Percentiles rank a stretch among this genome's conserved stretches.
Conservation (phyloP, 1,140 invertebrate species). For the Drosophila cardini region DNA sequence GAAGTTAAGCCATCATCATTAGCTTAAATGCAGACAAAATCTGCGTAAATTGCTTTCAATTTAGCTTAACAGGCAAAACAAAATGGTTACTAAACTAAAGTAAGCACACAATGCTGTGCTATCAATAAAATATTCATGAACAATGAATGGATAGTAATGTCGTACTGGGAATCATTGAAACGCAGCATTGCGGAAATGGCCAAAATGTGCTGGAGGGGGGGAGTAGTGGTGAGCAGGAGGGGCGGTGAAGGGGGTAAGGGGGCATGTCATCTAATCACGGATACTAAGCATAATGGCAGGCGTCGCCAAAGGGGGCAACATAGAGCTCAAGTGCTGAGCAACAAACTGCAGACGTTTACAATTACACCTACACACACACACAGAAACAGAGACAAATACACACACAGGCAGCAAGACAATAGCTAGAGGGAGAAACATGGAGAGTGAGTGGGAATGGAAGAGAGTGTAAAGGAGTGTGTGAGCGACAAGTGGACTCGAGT, state of each 20-base stretch:
- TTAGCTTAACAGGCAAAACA: conserved; percentile 45
- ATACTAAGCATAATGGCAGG: conserved; percentile 75
- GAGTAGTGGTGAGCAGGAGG: conserved; percentile 3
- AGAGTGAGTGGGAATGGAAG: conserved; percentile 3
- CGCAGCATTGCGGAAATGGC: conserved; percentile 54
- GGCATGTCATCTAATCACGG: conserved; percentile 70
- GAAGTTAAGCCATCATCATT: conserved; percentile 33
- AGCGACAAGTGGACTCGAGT: conserved; percentile 43
- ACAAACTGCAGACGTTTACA: conserved; percentile 77
- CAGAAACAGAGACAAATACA: too few species aligned
- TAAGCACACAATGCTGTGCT: conserved; percentile 45
- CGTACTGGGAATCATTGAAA: conserved; percentile 41
- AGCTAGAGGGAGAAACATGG: conserved; percentile 8
- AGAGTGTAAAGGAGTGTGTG: conserved; percentile 10
- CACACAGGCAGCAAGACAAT: conserved; percentile 4
- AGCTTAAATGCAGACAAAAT: conserved; percentile 46
- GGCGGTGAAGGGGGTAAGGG: conserved; percentile 19
- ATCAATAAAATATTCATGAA: conserved; percentile 78
- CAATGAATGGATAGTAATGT: conserved; percentile 39
- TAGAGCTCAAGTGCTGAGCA: conserved; percentile 57
- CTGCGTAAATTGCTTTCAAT: conserved; percentile 52
- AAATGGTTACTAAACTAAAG: conserved; percentile 43
- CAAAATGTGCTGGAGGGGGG: conserved; percentile 12
- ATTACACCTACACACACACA: conserved; percentile 52
- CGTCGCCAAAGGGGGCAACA: conserved; percentile 33